Evolutionary conservation across 2,888 invertebrate species (phyloP).

Genomic region (Nemotelus pantherinus): DNA sequence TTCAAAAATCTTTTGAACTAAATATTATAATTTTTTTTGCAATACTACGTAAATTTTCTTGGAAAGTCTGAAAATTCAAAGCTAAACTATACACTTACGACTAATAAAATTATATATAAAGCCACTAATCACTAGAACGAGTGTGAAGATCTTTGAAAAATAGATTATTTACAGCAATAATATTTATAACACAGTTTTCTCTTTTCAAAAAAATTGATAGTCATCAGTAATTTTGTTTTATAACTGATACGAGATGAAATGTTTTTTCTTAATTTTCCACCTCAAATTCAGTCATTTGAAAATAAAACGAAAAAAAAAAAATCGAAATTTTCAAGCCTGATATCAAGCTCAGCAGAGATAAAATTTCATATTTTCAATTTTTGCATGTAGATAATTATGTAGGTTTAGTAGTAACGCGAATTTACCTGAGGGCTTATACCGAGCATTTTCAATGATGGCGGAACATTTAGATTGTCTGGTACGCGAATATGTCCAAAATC

Average conservation of each 20-base stretch:
- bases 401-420: slow-evolving; percentile 43
- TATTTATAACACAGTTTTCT: slow-evolving; percentile 38
- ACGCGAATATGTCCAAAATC: slow-evolving; percentile 89
- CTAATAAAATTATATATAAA: slow-evolving; percentile 9
- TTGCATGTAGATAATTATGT: neutral
- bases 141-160: slow-evolving; percentile 25
- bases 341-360: neutral
- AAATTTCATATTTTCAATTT: too few species aligned
- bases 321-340: slow-evolving; percentile 15
- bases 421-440: slow-evolving; percentile 94
- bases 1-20: too few species aligned
- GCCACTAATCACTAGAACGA: slow-evolving; percentile 17
- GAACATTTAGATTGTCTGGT: slow-evolving; percentile 80
- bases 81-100: neutral
- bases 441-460: slow-evolving; percentile 91
- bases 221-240: too few species aligned
- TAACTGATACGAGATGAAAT: slow-evolving; percentile 7
- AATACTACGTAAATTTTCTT: neutral
- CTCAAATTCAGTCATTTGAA: neutral
- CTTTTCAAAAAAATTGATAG: slow-evolving; percentile 19
- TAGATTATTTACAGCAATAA: slow-evolving; percentile 33
- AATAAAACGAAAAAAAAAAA: neutral
- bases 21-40: slow-evolving; percentile 8
- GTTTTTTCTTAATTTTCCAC: slow-evolving; percentile 7
- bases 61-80: too few species aligned